Evolutionary conservation across 2,888 invertebrate species (phyloP), one percentile per base, ranked within the genome.

Genomic region (Drosophila longiperda): DNA sequence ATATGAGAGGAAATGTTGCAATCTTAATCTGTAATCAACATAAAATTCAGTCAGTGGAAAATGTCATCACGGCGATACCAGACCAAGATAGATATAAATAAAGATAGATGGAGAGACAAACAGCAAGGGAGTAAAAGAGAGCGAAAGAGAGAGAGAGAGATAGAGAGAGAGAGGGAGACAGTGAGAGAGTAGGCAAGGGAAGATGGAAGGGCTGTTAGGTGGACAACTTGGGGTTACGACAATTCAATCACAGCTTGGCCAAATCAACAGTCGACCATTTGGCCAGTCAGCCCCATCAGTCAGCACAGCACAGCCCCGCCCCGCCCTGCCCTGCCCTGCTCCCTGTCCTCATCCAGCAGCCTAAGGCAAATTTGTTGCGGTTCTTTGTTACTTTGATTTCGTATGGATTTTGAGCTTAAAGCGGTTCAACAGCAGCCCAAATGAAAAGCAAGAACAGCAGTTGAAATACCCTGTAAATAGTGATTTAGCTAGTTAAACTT

Each of bases 1-100:
- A 88, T 86, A 88, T 80, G 77, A 80, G 83, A 80, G 78, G 80
- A 77, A 88, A 89, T 89, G 86, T 86, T 89, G 89, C 87, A 89
- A 89, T 89, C 87, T 89, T 89, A 90, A 88, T 88, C 88, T 88
- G 84, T 88, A 90, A 90, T 88, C 88, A 88, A 88, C 90, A 88
- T 88, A 88, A 88, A 88, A 84, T 84, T 86, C 88, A 88, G 86
- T 78, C 88, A 89, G 78, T 88, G 88, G 84, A 90, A 88, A 88
- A 88, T 89, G 88, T 82, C 87, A 89, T 87, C 87, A 82, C 66
- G 66, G 66, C 78, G 66, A 69, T 80, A 54, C 69, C 72, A 83
- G 74, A 83, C 71, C 69, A 55, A 75, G 78, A 77, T 74, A 72
- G 68, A 70, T 33, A 64, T 68, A 73, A 63, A 64, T 7, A 45